These are phyloP conservation scores for Porites evermanni DNA, from an alignment of 92 coral and sea anemone species.

Conservation along the genomic window DNA sequence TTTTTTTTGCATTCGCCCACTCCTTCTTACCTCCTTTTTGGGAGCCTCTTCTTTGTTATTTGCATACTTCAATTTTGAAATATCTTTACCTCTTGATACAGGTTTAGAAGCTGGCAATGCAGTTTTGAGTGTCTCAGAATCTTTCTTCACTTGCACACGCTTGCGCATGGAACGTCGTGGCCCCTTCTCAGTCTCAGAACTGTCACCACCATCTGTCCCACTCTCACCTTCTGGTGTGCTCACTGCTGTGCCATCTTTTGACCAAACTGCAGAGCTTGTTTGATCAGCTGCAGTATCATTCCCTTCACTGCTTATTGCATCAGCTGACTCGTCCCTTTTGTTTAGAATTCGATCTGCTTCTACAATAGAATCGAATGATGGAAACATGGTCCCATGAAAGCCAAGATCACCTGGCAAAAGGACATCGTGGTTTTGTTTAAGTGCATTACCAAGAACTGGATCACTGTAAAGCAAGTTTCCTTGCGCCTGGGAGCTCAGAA, in stretches of 20 bases:
- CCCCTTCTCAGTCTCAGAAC: constrained; percentile 10
- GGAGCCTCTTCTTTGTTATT: constrained; percentile 36
- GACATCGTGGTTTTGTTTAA: constrained; percentile 31
- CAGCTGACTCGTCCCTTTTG: constrained; percentile 27
- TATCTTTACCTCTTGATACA: constrained; percentile 46
- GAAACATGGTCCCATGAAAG: constrained; percentile 47
- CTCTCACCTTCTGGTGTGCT: neutral
- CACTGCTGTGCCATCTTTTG: neutral
- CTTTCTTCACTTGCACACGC: constrained; percentile 36
- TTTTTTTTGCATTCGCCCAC: constrained; percentile 44
- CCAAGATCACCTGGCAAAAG: constrained; percentile 37
- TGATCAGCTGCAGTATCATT: neutral
- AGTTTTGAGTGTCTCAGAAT: constrained; percentile 5
- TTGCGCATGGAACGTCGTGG: constrained; percentile 44
- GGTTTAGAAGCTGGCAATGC: constrained; percentile 11
- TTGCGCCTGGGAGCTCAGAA: constrained; percentile 38
- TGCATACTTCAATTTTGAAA: constrained; percentile 43
- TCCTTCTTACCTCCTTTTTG: constrained; percentile 54
- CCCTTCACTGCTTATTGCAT: neutral
- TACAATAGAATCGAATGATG: constrained; percentile 42
- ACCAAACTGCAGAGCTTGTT: neutral
- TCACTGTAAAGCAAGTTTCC: constrained; percentile 54
- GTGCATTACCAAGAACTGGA: constrained; percentile 50
- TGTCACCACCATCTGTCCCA: neutral
- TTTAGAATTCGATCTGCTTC: constrained; percentile 43